Conservation (phyloP, 1,140 invertebrate species). For the Ectropis grisescens region DNA sequence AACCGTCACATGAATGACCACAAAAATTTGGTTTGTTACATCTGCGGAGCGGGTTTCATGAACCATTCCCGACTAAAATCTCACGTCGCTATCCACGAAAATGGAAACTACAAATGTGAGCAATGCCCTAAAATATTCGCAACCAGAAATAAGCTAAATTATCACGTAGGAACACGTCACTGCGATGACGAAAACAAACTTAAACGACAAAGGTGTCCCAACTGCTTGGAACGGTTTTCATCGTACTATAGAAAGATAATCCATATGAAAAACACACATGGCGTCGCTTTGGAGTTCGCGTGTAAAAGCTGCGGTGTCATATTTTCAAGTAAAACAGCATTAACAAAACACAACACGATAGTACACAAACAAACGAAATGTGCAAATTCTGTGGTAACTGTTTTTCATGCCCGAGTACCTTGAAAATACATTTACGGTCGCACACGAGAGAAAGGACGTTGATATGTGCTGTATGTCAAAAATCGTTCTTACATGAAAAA, state of each 20-base stretch:
- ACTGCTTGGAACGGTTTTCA: conserved; percentile 50
- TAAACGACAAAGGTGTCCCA: conserved; percentile 52
- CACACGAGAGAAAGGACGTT: conserved; percentile 77
- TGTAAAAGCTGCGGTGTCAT: conserved; percentile 39
- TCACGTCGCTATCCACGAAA: conserved; percentile 50
- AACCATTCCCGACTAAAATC: conserved; percentile 51
- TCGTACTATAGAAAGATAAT: conserved; percentile 59
- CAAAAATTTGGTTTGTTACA: conserved; percentile 55
- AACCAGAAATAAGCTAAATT: conserved; percentile 46
- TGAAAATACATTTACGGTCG: conserved; percentile 79
- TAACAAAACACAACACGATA: conserved; percentile 62
- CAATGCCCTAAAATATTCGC: conserved; percentile 48
- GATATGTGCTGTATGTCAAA: conserved; percentile 70
- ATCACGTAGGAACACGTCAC: conserved; percentile 49
- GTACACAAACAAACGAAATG: conserved; percentile 68
- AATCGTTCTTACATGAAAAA: conserved; percentile 76
- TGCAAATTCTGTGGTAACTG: conserved; percentile 70
- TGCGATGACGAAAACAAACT: conserved; percentile 42
- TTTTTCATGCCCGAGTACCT: conserved; percentile 71
- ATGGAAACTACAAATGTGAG: conserved; percentile 42
- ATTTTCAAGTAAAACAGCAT: conserved; percentile 34
- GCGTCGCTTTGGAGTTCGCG: conserved; percentile 49
- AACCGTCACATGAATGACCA: conserved; percentile 61
- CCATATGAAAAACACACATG: conserved; percentile 49
- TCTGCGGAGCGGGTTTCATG: conserved; percentile 60